Base-by-base conservation (phyloP, 2,888 invertebrate species). In the Agrochola circellaris region DNA sequence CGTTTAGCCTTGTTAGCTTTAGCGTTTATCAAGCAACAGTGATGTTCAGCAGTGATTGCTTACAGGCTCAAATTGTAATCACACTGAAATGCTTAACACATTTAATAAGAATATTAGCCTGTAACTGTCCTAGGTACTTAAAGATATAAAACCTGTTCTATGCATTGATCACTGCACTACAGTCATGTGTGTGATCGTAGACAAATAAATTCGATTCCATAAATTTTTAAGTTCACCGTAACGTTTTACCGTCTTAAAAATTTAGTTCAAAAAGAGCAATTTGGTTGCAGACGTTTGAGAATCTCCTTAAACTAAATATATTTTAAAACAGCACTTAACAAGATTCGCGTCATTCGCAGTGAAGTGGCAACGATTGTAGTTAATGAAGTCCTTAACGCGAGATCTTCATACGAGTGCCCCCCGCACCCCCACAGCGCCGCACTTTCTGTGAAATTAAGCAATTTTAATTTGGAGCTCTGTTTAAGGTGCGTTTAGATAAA, bases 391-490 rank as follows among this genome's bases (percentile, higher is more conserved):
- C 80, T 87, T 81, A 78, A 82, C 70, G 80, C 56, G 75, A 85
- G 79, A 82, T 87, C 77, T 85, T 87, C 85, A 86, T 87, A 86
- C 81, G 78, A 75, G 73, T 72, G 30, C 56, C n/a, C 13, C 20
- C 62, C 70, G 45, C 42, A 42, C 67, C 20, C 13, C 58, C 73
- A 23, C 23, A 79, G 81, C 74, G 78, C 64, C 77, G 77, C 87
- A 84, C 87, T 82, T 82, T 89, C 82, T 89, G 87, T 81, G 85
- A 87, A 90, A 91, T 92, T 93, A 90, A 90, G 84, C 89, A 91
- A 90, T 92, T 93, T 92, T 93, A 93, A 93, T 92, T 92, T 90
- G 87, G 84, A 89, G 88, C 88, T 70, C 23, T 64, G 42, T 42
- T 79, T 79, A 87, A 84, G 82, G 71, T 58, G 45, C 23, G 68